phyloP scores from a whole-genome alignment of 2,113 vertebrate species.

The Bubo blakistoni region DNA sequence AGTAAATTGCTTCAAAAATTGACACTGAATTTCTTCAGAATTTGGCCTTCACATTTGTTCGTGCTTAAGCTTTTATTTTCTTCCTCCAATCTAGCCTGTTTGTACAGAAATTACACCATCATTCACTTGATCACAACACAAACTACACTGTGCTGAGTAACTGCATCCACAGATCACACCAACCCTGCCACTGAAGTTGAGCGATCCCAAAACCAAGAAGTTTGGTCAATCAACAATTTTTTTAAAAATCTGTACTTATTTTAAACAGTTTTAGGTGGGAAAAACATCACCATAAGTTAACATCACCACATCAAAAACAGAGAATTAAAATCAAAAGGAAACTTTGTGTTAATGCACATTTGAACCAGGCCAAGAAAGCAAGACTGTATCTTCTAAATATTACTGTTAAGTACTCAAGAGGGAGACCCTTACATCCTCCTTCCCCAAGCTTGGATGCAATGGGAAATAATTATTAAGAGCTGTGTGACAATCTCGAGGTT shows the following conservation, averaged over 20 bases:
- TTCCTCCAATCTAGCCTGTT: neutral
- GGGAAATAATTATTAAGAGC: constrained; percentile 53
- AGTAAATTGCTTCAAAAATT: neutral
- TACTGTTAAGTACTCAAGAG: neutral
- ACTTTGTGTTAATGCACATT: constrained; percentile 55
- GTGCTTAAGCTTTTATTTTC: neutral
- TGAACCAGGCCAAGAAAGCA: constrained; percentile 66
- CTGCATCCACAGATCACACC: neutral
- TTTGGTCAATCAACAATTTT: neutral
- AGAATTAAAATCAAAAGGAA: neutral
- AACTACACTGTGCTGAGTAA: neutral
- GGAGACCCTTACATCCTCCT: neutral
- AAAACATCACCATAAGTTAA: neutral
- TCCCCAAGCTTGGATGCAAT: neutral
- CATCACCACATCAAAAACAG: neutral
- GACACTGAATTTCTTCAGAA: neutral
- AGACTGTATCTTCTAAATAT: neutral
- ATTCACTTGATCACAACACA: neutral
- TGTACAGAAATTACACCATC: neutral
- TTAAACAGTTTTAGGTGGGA: neutral
- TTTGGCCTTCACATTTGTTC: neutral
- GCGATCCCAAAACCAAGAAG: neutral
- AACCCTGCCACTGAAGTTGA: neutral
- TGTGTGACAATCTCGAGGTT: neutral
- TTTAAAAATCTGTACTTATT: neutral